These are phyloP conservation scores for Calameuta idolon DNA, from an alignment of 2,888 invertebrate species.

Conservation along the genomic window DNA sequence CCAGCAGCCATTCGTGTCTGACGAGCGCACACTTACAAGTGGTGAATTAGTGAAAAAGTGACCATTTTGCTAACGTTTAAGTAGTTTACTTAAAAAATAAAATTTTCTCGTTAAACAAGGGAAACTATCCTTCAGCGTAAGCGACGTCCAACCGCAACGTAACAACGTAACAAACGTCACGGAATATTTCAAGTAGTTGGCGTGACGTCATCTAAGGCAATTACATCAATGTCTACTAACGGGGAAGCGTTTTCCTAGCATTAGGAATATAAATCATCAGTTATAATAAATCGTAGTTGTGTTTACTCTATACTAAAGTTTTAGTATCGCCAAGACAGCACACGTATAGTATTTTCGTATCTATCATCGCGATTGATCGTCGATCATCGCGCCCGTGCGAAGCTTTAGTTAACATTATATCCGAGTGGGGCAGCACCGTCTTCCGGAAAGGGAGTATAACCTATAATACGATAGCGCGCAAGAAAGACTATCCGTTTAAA, in stretches of 20 bases:
- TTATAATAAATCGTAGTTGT: not conserved
- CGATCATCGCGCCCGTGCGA: not conserved
- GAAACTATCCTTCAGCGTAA: not conserved
- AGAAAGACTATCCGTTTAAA: not conserved
- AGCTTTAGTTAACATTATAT: not conserved
- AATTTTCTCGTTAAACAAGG: not conserved
- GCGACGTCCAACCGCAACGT: not conserved
- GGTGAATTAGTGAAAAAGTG: not conserved
- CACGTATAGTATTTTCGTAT: not conserved
- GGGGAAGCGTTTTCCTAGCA: conserved; percentile 24
- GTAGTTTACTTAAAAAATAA: not conserved
- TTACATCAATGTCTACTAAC: conserved; percentile 19
- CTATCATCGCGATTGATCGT: not conserved
- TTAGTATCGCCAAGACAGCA: not conserved
- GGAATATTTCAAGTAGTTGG: not conserved
- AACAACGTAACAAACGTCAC: not conserved
- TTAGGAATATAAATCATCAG: conserved; percentile 3
- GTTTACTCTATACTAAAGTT: not conserved
- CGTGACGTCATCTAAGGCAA: not conserved
- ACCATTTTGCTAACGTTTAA: not conserved
- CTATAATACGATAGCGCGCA: not conserved
- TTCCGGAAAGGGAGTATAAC: not conserved
- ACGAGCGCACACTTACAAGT: not conserved
- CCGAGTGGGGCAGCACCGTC: not conserved
- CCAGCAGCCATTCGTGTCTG: not conserved